Base-by-base conservation (phyloP, 1,140 invertebrate genomes). In the Venustaconcha ellipsiformis region DNA sequence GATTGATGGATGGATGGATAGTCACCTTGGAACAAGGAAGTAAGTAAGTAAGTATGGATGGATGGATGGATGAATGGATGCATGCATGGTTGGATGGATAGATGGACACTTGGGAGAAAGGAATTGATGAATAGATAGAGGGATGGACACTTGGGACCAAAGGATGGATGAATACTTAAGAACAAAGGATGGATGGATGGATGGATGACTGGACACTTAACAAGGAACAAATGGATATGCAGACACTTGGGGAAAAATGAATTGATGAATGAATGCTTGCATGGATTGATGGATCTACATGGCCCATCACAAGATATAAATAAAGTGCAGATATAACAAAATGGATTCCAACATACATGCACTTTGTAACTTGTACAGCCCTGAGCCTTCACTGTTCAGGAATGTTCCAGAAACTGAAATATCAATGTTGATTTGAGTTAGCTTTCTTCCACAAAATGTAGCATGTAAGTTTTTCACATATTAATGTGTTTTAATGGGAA, bases 301-400 rank as follows among this genome's bases (percentile, higher is more conserved):
- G 37, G 37, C 11, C 37, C 0, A 48, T 48, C 37, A 48, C 37
- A 48, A 48, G 4, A 48, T 48, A 48, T 48, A 48, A 6, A 48
- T 11, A 48, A 48, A 48, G 37, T 48, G 8, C 37, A 48, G 37
- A 48, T 48, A 48, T 48, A 48, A 48, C 37, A 48, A 48, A 48
- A 48, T 48, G 37, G 37, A 48, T 48, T 48, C 37, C 14, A 55
- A 88, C 89, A 89, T 87, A 91, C 90, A 94, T 57, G 94, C 91
- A 87, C 96, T 97, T 88, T 98, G 96, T 1, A 95, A 81, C 20
- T 92, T 84, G 90, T 96, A 99, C 0, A 99, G 89, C 2, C 95
- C 97, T 20, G 96, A 96, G 2, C 97, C 97, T 92, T 99, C 97
- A 88, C 94, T 96, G 88, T 98, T 96, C 18, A 98, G 88, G 89